Evolutionary conservation across 2,888 invertebrate species (phyloP).

Genomic region (Lasiommata megera): DNA sequence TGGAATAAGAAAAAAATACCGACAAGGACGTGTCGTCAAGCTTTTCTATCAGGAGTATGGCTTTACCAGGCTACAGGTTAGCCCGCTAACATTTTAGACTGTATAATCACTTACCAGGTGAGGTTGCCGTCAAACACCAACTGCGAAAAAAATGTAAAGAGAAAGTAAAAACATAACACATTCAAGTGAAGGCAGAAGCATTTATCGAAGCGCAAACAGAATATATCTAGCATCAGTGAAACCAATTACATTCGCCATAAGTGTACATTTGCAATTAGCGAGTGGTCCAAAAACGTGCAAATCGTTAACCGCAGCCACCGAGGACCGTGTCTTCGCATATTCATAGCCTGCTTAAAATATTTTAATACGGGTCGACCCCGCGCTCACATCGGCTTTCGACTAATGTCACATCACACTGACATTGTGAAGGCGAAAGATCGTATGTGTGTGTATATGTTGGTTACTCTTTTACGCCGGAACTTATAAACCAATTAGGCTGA

Average conservation of each 20-base stretch:
- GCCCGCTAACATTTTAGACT: no score
- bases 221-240: constrained; percentile 65
- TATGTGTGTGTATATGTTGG: no score
- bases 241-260: constrained; percentile 78
- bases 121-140: no score
- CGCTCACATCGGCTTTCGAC: constrained; percentile 64
- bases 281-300: constrained; percentile 79
- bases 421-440: no score
- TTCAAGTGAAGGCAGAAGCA: constrained; percentile 40
- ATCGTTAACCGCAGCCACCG: constrained; percentile 74
- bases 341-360: constrained; percentile 81
- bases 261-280: constrained; percentile 80
- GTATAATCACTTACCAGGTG: no score
- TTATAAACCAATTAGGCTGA: no score
- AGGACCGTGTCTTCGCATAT: constrained; percentile 79
- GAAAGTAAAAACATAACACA: not conserved
- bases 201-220: constrained; percentile 58
- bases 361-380: constrained; percentile 73
- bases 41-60: no score
- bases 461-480: no score
- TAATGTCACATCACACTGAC: constrained; percentile 74
- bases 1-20: no score
- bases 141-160: no score
- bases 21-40: no score
- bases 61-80: no score